Evolutionary conservation across 23 tunicate species (phyloP).

Genomic region (Trididemnum nubilum): DNA sequence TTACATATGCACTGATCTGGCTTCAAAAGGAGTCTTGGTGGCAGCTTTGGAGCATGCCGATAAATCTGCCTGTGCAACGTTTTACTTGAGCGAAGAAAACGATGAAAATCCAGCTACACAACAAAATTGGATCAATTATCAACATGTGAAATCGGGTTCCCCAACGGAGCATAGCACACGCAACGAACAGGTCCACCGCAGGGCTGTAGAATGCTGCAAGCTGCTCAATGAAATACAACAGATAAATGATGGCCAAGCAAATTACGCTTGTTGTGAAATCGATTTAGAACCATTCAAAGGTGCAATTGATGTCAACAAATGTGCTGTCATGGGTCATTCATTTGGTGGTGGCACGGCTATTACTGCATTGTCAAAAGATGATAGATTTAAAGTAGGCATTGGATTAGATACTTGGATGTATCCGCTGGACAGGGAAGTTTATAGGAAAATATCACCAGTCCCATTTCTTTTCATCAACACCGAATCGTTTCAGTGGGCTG

Average conservation of each 20-base stretch:
- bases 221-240: conserved; percentile 35
- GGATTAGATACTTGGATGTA: conserved; percentile 81
- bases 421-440: conserved; percentile 51
- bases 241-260: conserved; percentile 52
- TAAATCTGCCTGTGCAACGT: conserved; percentile 69
- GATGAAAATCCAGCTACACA: neutral
- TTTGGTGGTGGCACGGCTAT: conserved; percentile 80
- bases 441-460: conserved; percentile 16
- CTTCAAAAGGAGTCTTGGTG: conserved; percentile 73
- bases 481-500: conserved; percentile 38
- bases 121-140: conserved; percentile 33
- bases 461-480: conserved; percentile 81
- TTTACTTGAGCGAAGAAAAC: conserved; percentile 21
- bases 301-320: conserved; percentile 50
- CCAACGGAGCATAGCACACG: conserved; percentile 50
- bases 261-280: conserved; percentile 23
- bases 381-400: conserved; percentile 70
- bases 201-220: conserved; percentile 51
- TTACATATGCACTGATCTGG: conserved; percentile 53
- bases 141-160: conserved; percentile 1
- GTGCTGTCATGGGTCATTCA: conserved; percentile 84
- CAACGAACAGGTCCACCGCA: conserved; percentile 57
- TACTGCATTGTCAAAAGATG: conserved; percentile 50
- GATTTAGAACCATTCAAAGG: conserved; percentile 44
- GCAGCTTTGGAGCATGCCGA: conserved; percentile 86